These are phyloP conservation scores for Erebia ligea DNA, from an alignment of 2,888 invertebrate genomes.

Conservation along the genomic window DNA sequence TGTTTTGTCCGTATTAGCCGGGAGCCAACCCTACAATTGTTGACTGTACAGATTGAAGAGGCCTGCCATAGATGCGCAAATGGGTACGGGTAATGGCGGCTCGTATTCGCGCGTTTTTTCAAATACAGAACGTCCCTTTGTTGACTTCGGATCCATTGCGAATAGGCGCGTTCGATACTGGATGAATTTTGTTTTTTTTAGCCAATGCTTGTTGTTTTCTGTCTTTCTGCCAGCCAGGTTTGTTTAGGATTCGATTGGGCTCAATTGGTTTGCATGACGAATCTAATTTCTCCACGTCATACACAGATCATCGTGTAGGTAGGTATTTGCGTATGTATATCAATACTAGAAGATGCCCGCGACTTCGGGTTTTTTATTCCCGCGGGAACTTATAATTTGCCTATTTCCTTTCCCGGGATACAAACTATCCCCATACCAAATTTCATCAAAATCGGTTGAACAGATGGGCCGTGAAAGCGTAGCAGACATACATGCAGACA, in stretches of 20 bases:
- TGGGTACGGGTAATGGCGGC: conserved; percentile 78
- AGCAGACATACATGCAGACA: too few relatives aligned
- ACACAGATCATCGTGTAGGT: too few relatives aligned
- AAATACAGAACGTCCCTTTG: conserved; percentile 78
- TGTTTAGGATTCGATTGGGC: conserved; percentile 51
- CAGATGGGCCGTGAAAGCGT: too few relatives aligned
- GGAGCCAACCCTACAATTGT: conserved; percentile 59
- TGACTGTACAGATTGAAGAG: conserved; percentile 78
- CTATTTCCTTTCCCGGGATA: too few relatives aligned
- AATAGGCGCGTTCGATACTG: conserved; percentile 73
- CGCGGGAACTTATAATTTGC: too few relatives aligned
- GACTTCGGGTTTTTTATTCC: too few relatives aligned
- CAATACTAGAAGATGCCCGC: too few relatives aligned
- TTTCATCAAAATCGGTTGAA: too few relatives aligned
- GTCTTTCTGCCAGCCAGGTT: conserved; percentile 58
- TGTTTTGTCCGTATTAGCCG: conserved; percentile 24
- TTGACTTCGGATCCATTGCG: conserved; percentile 74
- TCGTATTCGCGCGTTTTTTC: conserved; percentile 75
- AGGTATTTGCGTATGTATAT: too few relatives aligned
- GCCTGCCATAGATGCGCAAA: conserved; percentile 73
- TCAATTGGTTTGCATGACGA: conserved; percentile 36
- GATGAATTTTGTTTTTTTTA: conserved; percentile 57
- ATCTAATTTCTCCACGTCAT: too few relatives aligned
- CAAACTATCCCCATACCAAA: too few relatives aligned
- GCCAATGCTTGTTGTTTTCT: conserved; percentile 55